Percentiles rank a stretch among this genome's conserved stretches.
Conservation (phyloP, 2,113 vertebrate genomes). For the Oncorhynchus tshawytscha region DNA sequence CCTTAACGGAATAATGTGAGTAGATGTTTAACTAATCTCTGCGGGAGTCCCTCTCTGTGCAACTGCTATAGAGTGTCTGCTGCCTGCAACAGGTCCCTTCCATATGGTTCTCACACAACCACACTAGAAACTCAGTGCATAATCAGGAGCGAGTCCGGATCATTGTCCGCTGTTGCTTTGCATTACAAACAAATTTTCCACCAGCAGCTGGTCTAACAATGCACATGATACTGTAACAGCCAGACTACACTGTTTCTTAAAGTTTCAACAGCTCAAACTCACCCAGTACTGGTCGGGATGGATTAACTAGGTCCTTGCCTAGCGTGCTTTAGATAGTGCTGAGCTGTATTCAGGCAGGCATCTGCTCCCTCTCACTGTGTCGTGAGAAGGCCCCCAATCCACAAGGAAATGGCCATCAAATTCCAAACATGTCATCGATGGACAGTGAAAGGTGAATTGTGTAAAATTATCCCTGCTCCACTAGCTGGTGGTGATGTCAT, state of each 20-base stretch:
- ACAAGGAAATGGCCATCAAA: slow-evolving; percentile 69
- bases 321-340: slow-evolving; percentile 18
- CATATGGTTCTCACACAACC: neutral
- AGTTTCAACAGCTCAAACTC: neutral
- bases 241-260: neutral
- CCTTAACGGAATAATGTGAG: slow-evolving; percentile 7
- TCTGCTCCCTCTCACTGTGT: slow-evolving; percentile 32
- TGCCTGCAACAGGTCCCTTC: neutral
- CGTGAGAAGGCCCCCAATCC: slow-evolving; percentile 52
- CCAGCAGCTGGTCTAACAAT: neutral
- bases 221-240: too few species aligned
- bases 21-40: slow-evolving; percentile 52
- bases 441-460: slow-evolving; percentile 82
- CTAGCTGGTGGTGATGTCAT: slow-evolving; percentile 77
- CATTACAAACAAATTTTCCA: slow-evolving; percentile 8
- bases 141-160: neutral
- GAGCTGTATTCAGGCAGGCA: slow-evolving; percentile 16
- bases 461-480: slow-evolving; percentile 68
- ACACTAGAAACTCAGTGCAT: slow-evolving; percentile 9
- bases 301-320: slow-evolving; percentile 57
- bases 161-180: neutral
- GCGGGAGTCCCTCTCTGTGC: slow-evolving; percentile 36
- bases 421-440: slow-evolving; percentile 75
- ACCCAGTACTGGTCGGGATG: slow-evolving; percentile 65
- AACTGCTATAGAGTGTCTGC: neutral